Evolutionary conservation across 2,797 vertebrate genomes (phyloP), one percentile per base, ranked within the genome.

Genomic region (Potorous gilbertii): DNA sequence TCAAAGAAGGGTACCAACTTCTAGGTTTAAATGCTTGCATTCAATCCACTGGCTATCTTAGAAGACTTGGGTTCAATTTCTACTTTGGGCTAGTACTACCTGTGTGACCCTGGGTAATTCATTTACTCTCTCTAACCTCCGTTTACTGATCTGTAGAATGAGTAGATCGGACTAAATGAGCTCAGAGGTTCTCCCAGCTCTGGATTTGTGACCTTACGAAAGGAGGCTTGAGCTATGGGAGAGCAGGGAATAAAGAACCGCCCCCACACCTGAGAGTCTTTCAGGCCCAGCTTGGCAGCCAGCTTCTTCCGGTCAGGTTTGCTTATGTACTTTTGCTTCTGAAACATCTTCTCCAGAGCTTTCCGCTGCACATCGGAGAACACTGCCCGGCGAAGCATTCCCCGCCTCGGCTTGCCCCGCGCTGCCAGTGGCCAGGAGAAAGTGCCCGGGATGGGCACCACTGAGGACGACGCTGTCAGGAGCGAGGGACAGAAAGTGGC

Each of bases 281-380:
- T 99, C 0, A 99, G 99, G 56, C 99, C 99, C 92, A 99, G 98
- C 94, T 99, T 99, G 90, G 99, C 99, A 0, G 99, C 99, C 96
- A 99, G 97, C 95, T 99, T 99, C 98, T 99, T 99, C 95, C 99
- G 98, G 96, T 99, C 99, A 0, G 99, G 99, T 95, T 99, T 99
- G 99, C 99, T 99, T 99, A 99, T 99, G 98, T 99, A 99, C 97
- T 99, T 99, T 98, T 99, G 99, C 96, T 99, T 99, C 98, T 99
- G 99, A 98, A 99, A 99, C 99, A 99, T 99, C 98, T 99, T 99
- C 98, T 99, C 99, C 96, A 99, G 97, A 0, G 99, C 99, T 97
- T 99, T 99, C 94, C 99, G 99, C 98, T 99, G 99, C 11, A 99
- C 99, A 0, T 99, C 99, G 0, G 99, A 99, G 98, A 99, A 99